Base-by-base conservation (phyloP, 2,888 invertebrate genomes). In the Drosophila imparisetae region DNA sequence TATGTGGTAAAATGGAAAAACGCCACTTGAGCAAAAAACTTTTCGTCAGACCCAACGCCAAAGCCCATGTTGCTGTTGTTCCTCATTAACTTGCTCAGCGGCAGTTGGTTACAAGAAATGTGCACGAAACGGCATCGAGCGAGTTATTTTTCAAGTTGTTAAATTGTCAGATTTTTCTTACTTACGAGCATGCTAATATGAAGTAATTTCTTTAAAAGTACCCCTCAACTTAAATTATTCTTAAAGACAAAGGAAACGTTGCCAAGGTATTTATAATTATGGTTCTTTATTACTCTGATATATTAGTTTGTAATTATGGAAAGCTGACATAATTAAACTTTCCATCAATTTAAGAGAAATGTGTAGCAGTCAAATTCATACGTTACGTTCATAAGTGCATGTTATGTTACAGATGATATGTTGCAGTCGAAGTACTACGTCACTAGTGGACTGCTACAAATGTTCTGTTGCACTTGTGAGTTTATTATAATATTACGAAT, bases 51-150 rank as follows among this genome's bases (percentile, higher is more conserved):
- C 29, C 49, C 67, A 64, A 48, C 50, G 29, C 36, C 36, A 49
- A 55, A 61, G 52, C 40, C 38, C 45, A 58, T 69, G 78, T 50
- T 60, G 55, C 78, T 77, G 59, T 72, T 81, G 81, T 68, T 78
- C 68, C 78, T 78, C 80, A 80, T 80, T 80, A 80, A 80, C 82
- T 80, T 80, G 68, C 66, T 58, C 21, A 61, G 66, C 55, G 59
- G 15, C 72, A 78, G 60, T 80, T 81, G 73, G 42, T 64, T 50
- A 61, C 72, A 61, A 65, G 49, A 64, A 65, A 66, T 50, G 61
- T 30, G 60, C 67, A 34, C 21, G 13, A 50, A 45, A 38, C 50
- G 55, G n/a, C 1, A 38, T n/a, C 36, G 60, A 65, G 11, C 5
- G 29, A 57, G 29, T 61, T 30, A 6, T 40, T 27, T 55, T 13